A percentile compares a stretch with the other conserved stretches of the same genome.
phyloP scores from a whole-genome alignment of 2,888 invertebrate genomes.

The Nemoura dubitans region DNA sequence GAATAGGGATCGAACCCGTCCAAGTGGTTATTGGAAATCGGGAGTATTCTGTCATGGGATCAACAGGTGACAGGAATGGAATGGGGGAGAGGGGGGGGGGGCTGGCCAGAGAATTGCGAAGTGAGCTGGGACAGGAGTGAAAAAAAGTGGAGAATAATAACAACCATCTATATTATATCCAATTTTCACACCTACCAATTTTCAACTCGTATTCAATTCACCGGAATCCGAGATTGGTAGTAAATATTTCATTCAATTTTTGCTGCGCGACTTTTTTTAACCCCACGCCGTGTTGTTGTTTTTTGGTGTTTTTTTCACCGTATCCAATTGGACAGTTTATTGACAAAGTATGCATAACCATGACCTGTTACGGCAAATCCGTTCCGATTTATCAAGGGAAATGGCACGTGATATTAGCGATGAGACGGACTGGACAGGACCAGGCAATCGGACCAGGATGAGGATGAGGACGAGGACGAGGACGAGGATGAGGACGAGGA shows the following conservation, averaged over 20 bases:
- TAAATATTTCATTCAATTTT: slow-evolving; percentile 37
- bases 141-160: slow-evolving; percentile 9
- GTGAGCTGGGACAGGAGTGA: not conserved
- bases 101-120: not conserved
- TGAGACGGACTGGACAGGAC: not conserved
- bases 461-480: too few relatives aligned
- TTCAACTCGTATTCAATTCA: slow-evolving; percentile 29
- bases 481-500: too few relatives aligned
- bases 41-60: not conserved
- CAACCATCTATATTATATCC: slow-evolving; percentile 33
- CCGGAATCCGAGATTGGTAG: slow-evolving; percentile 25
- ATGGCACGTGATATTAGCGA: not conserved
- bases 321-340: slow-evolving; percentile 26
- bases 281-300: slow-evolving; percentile 1
- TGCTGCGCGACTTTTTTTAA: not conserved
- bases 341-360: slow-evolving; percentile 26
- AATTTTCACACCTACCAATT: slow-evolving; percentile 38
- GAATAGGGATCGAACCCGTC: slow-evolving; percentile 14
- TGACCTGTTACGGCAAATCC: slow-evolving; percentile 21
- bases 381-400: slow-evolving; percentile 15
- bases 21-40: not conserved
- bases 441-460: too few relatives aligned
- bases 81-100: not conserved
- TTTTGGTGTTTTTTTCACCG: not conserved
- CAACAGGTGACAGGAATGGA: slow-evolving; percentile 26